Percentiles rank a stretch among this genome's conserved stretches.
phyloP scores from a whole-genome alignment of 2,797 vertebrate species.

The Microctenopoma lineatum region DNA sequence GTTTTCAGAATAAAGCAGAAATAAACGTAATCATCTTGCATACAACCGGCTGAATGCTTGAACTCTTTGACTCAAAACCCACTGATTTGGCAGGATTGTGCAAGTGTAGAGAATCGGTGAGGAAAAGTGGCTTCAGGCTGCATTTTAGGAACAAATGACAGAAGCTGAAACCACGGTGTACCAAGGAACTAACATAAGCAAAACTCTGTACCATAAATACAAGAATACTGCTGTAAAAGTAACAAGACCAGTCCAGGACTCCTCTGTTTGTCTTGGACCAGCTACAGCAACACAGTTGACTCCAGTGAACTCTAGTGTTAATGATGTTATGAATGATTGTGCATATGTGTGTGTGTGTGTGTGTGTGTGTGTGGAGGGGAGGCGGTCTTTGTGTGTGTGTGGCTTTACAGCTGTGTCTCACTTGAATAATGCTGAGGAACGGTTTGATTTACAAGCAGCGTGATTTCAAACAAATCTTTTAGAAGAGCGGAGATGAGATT shows the following conservation, averaged over 20 bases:
- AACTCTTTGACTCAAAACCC: constrained; percentile 4
- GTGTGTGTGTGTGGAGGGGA: too few relatives aligned
- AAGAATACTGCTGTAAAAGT: constrained; percentile 37
- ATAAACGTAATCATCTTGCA: too few relatives aligned
- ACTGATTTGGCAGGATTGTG: constrained; percentile 18
- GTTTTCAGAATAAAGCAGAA: too few relatives aligned
- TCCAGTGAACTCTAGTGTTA: constrained; percentile 37
- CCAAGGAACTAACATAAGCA: constrained; percentile 41
- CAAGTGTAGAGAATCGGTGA: constrained; percentile 12
- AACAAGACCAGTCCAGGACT: constrained; percentile 36
- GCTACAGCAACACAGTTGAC: constrained; percentile 57
- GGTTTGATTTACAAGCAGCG: background rate
- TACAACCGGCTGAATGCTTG: constrained; percentile 2
- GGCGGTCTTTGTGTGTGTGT: background rate
- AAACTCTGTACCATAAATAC: constrained; percentile 42
- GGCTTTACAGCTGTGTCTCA: background rate
- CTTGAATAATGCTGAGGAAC: background rate
- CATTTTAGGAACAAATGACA: constrained; percentile 49
- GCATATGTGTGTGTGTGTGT: constrained; percentile 6
- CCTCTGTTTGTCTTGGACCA: constrained; percentile 62
- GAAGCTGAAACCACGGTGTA: constrained; percentile 35
- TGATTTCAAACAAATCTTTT: background rate
- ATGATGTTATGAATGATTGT: background rate
- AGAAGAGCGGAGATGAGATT: background rate
- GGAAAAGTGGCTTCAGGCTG: constrained; percentile 50